Percentiles rank a stretch among this genome's conserved stretches.
phyloP scores from a whole-genome alignment of 1,140 invertebrate genomes.

The Asbolus verrucosus region DNA sequence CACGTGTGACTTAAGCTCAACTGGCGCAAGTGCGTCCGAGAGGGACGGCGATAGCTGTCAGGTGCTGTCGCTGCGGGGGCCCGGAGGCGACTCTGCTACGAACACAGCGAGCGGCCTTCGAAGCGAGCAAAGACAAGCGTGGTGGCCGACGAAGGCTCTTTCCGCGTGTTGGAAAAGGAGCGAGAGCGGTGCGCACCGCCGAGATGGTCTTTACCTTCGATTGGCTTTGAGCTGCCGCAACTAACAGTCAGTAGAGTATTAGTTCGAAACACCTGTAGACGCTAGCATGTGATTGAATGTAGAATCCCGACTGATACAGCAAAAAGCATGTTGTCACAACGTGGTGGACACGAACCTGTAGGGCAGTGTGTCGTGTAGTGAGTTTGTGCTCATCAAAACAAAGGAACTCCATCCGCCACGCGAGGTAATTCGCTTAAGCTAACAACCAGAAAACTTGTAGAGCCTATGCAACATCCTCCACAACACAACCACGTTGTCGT shows the following conservation, averaged over 20 bases:
- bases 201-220: conserved; percentile 57
- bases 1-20: conserved; percentile 37
- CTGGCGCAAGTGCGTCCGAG: neutral
- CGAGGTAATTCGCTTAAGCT: conserved; percentile 24
- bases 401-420: conserved; percentile 21
- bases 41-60: conserved; percentile 31
- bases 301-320: conserved; percentile 46
- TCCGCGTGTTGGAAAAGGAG: conserved; percentile 41
- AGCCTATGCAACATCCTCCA: neutral
- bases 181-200: conserved; percentile 48
- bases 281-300: conserved; percentile 64
- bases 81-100: conserved; percentile 53
- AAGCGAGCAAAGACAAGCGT: conserved; percentile 57
- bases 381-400: conserved; percentile 42
- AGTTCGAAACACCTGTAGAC: conserved; percentile 66
- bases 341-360: conserved; percentile 56
- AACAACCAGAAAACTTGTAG: conserved; percentile 41
- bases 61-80: conserved; percentile 43
- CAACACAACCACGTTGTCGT: conserved; percentile 14
- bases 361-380: conserved; percentile 60
- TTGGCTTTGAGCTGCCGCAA: conserved; percentile 60
- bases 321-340: conserved; percentile 54
- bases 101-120: conserved; percentile 54
- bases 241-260: conserved; percentile 66
- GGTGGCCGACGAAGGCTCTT: neutral